Evolutionary conservation across 1,140 invertebrate genomes (phyloP), one percentile per base, ranked within the genome.

Genomic region (Pogonomyrmex barbatus): DNA sequence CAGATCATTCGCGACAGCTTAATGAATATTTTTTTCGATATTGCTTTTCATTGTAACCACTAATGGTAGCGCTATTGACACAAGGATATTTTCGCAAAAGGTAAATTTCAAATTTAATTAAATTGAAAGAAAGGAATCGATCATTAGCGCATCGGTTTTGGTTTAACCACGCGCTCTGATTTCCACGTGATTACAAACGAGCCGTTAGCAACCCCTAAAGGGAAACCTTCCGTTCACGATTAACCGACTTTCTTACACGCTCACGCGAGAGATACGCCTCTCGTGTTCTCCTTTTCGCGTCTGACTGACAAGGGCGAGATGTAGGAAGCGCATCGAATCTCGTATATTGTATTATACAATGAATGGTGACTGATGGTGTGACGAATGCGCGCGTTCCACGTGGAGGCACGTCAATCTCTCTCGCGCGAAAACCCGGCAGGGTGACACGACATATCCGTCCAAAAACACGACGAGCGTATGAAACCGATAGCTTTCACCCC

Each of bases 321-420:
- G 14, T 42, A 14, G 70, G 42, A 17, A 47, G 12, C 54, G 45
- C 42, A 39, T 58, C 67, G n/a, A 2, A 71, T 73, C n/a, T 50
- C 45, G 10, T 2, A 36, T 81, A 60, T 75, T 60, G 79, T 82
- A 50, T 83, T 36, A 73, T 47, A 30, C 17, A 73, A 58, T 4
- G 54, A 45, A 83, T 47, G 42, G 54, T 73, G 67, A 82, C 42
- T 83, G 79, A 83, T 83, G 79, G n/a, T 83, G 52, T 39, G 54
- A 39, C 54, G 14, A 62, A 75, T 47, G 63, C 36, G 45, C 10
- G 47, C 47, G 63, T 82, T 56, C 36, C 47, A 45, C 62, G 17
- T 71, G 39, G 39, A 56, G 58, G 4, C 79, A n/a, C 47, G 79
- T 83, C 68, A 60, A 75, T 83, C 54, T 70, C 5, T 47, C 54